These are phyloP conservation scores for Psephotus haematonotus DNA, from an alignment of 2,113 vertebrate genomes.

Conservation along the genomic window DNA sequence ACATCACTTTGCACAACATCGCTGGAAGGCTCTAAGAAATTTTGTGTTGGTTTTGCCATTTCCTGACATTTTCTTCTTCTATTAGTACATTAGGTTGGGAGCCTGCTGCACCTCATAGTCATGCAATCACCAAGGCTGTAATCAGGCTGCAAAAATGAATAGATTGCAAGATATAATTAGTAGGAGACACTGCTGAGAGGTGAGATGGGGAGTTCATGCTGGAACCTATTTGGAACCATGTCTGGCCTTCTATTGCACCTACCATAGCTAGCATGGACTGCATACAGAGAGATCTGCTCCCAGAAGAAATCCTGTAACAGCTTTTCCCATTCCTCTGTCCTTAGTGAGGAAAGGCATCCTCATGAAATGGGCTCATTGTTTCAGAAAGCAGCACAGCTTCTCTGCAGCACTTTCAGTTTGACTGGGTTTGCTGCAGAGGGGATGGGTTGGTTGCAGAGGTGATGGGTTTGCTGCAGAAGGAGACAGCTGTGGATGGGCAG, in stretches of 20 bases:
- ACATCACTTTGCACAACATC: background rate
- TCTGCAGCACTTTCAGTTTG: background rate
- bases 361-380: background rate
- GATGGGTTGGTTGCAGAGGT: fast-evolving
- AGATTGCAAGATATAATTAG: background rate
- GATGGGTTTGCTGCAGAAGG: background rate
- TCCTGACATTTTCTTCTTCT: background rate
- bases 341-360: background rate
- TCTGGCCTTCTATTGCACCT: background rate
- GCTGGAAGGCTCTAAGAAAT: background rate
- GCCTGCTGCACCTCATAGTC: background rate
- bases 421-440: background rate
- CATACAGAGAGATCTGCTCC: background rate
- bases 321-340: background rate
- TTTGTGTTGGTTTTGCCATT: background rate
- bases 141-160: background rate
- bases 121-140: background rate
- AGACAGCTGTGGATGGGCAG: background rate
- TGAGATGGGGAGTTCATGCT: background rate
- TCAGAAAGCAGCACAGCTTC: background rate
- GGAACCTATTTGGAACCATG: background rate
- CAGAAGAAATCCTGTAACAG: background rate
- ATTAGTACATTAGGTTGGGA: background rate
- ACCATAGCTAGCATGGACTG: background rate
- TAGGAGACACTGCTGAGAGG: background rate